Evolutionary conservation across 2,888 invertebrate genomes (phyloP), one percentile per base, ranked within the genome.

Genomic region (Mythimna impura): DNA sequence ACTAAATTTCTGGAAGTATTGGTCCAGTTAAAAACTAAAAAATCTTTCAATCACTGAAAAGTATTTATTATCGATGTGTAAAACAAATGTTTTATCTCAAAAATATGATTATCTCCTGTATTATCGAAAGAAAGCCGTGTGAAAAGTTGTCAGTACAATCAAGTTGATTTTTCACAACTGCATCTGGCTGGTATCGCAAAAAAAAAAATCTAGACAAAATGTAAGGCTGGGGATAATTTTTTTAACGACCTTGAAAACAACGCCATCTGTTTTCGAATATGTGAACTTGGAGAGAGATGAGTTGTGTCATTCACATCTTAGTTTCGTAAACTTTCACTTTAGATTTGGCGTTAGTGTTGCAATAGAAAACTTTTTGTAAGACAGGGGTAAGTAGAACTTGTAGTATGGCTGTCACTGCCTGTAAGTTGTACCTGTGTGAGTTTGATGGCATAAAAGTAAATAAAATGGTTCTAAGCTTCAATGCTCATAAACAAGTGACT

Each of bases 301-400:
- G 43, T n/a, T 58, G 50, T n/a, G 58, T 55, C 66, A 64, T 67
- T 63, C 65, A 55, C 78, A 65, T 68, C 12, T 68, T 85, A 82
- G 85, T 84, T 80, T 60, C 30, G 1, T 25, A 12, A 34, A 73
- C 73, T 73, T 77, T 83, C 85, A 66, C 71, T 36, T 47, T 0
- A 3, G 9, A 6, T 22, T 12, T 66, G 70, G 85, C 84, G 85
- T 57, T 71, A 57, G 12, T 73, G 72, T 72, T 40, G 70, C 61
- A 65, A 25, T 22, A 68, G 58, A 65, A 72, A 70, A 67, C 55
- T 30, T 57, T 57, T 57, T 8, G 8, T 30, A 8, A 30, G 57
- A 30, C 17, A 57, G 40, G 8, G 61, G 20, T 66, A 20, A 14
- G 54, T 52, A 64, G 40, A 66, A n/a, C 3, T 50, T 17, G 47